Conservation (phyloP, 2,888 invertebrate genomes). For the Nysson spinosus region DNA sequence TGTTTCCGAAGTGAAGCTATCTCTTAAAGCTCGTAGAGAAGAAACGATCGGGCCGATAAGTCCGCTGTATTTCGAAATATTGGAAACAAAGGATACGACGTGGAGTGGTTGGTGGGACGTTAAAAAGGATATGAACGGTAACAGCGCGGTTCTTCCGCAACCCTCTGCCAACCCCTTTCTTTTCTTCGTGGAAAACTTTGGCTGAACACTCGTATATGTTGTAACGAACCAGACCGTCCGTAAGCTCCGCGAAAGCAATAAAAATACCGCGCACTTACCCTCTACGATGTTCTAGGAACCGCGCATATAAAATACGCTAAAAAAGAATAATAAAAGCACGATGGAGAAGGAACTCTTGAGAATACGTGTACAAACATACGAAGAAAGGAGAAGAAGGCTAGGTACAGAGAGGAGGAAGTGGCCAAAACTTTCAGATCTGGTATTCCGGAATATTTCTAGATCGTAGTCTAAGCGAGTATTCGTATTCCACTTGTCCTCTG, state of each 20-base stretch:
- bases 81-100: constrained; percentile 4
- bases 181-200: constrained; percentile 50
- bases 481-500: constrained; percentile 41
- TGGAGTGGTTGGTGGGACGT: constrained; percentile 1
- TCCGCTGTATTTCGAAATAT: constrained; percentile 15
- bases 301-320: constrained; percentile 47
- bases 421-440: constrained; percentile 42
- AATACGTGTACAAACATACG: background rate
- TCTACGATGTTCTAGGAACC: constrained; percentile 33
- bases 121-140: constrained; percentile 24
- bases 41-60: constrained; percentile 19
- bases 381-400: background rate
- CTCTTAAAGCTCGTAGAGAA: too few relatives aligned
- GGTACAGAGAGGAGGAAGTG: background rate
- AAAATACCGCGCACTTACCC: constrained; percentile 56
- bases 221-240: constrained; percentile 56
- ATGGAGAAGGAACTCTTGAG: constrained; percentile 39
- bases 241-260: constrained; percentile 60
- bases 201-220: constrained; percentile 53
- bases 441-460: constrained; percentile 53
- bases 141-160: constrained; percentile 26
- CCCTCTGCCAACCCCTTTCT: constrained; percentile 13
- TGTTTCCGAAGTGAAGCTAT: too few relatives aligned
- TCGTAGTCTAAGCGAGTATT: constrained; percentile 52
- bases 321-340: constrained; percentile 40